Base-by-base conservation (phyloP, 2,113 vertebrate genomes). In the Helogale parvula region DNA sequence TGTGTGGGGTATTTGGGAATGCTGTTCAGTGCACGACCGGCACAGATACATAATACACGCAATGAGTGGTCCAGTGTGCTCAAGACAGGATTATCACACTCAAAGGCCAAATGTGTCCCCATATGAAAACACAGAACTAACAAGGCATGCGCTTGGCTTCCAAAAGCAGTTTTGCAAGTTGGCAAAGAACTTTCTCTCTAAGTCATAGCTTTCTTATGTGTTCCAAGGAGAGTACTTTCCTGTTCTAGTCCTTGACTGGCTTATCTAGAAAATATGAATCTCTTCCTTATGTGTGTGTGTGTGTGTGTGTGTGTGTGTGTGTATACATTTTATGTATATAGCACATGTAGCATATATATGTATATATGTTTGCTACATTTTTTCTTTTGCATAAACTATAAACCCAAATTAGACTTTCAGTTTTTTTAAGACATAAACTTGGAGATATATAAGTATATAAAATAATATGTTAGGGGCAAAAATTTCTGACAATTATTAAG, bases 371-470 rank as follows among this genome's bases (percentile, higher is more conserved):
- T 54, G 52, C 35, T 71, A 7, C 0, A 21, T 14, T 81, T 83
- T 72, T 66, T 95, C 29, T 76, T 97, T 93, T 82, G 10, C 33
- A 91, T 81, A n/a, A 68, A 90, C 31, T 90, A 47, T 65, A 95
- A 54, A 84, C 65, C n/a, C 9, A 76, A 79, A 79, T 68, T 74
- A 88, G 10, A 91, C 54, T 93, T 94, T 84, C 4, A 87, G 87
- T 2, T 50, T 85, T 15, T 27, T 90, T 5, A 66, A 50, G 63
- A 82, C 3, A 35, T 33, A 72, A 77, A 87, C 8, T 68, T 65
- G 7, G 5, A n/a, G 15, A 41, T 71, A 79, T 0, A 90, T 66
- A 85, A 35, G 15, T 65, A 17, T 69, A 71, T 74, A 57, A 89
- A 84, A 45, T 33, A 23, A 79, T 57, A 77, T 23, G 23, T 81